Evolutionary conservation across 1,140 invertebrate genomes (phyloP).

Genomic region (Kradibia gibbosae): DNA sequence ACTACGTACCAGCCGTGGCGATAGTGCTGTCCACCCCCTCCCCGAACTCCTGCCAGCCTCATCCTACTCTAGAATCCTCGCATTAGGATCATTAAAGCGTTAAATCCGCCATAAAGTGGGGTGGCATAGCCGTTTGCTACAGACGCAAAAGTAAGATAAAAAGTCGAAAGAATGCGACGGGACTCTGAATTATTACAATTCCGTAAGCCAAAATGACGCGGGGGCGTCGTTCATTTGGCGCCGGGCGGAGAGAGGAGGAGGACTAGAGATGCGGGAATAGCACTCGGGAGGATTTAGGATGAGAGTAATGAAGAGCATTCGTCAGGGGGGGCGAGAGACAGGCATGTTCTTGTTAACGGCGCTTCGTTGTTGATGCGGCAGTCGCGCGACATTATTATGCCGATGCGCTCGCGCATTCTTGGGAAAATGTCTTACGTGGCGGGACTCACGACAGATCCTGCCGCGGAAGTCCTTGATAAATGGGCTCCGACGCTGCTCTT

Average conservation of each 20-base stretch:
- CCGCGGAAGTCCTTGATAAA: constrained; percentile 6
- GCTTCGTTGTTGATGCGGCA: background rate
- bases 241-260: background rate
- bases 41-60: too few species aligned
- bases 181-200: constrained; percentile 18
- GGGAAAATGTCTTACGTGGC: background rate
- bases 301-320: constrained; percentile 46
- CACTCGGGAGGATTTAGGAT: constrained; percentile 20
- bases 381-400: background rate
- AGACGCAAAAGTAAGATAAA: background rate
- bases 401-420: background rate
- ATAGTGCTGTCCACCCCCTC: background rate
- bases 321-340: constrained; percentile 25
- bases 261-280: constrained; percentile 9
- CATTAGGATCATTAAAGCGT: constrained; percentile 41
- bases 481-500: background rate
- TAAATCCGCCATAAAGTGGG: constrained; percentile 36
- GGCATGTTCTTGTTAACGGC: constrained; percentile 2
- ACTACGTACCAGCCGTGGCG: background rate
- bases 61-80: background rate
- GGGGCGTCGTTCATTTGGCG: too few species aligned
- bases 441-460: background rate
- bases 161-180: background rate
- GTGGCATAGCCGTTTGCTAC: background rate
- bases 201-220: constrained; percentile 13